phyloP scores from a whole-genome alignment of 2,888 invertebrate genomes.

The Ectemnius cavifrons region DNA sequence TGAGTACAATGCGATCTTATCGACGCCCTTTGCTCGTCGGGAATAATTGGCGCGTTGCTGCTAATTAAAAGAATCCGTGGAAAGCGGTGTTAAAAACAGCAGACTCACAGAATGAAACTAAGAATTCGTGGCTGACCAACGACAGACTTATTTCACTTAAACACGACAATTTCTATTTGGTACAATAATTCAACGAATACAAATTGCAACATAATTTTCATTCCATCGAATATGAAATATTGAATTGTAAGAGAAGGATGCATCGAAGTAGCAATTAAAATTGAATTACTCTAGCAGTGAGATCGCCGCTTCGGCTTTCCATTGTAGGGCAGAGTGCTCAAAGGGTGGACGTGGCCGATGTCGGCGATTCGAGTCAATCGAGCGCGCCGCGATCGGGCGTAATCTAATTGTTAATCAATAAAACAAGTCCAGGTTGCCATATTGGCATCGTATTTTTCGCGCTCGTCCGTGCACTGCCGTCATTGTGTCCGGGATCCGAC shows the following conservation, averaged over 20 bases:
- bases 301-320: no score
- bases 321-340: not conserved
- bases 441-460: conserved; percentile 22
- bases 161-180: no score
- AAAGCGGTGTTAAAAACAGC: not conserved
- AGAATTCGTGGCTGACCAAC: not conserved
- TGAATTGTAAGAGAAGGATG: no score
- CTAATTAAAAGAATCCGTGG: conserved; percentile 31
- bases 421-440: conserved; percentile 48
- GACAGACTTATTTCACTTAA: no score
- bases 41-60: conserved; percentile 31
- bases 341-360: not conserved
- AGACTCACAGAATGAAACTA: not conserved
- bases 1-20: conserved; percentile 2
- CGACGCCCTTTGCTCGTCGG: not conserved
- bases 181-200: no score
- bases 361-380: conserved; percentile 42
- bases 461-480: conserved; percentile 34
- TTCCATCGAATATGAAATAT: no score
- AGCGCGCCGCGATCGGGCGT: conserved; percentile 39
- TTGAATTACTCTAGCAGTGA: no score
- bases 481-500: conserved; percentile 15
- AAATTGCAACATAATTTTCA: no score
- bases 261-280: no score
- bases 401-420: conserved; percentile 69